A percentile compares a stretch with the other conserved stretches of the same genome.
Evolutionary conservation across 2,113 vertebrate species (phyloP).

Genomic region (Sapajus apella): DNA sequence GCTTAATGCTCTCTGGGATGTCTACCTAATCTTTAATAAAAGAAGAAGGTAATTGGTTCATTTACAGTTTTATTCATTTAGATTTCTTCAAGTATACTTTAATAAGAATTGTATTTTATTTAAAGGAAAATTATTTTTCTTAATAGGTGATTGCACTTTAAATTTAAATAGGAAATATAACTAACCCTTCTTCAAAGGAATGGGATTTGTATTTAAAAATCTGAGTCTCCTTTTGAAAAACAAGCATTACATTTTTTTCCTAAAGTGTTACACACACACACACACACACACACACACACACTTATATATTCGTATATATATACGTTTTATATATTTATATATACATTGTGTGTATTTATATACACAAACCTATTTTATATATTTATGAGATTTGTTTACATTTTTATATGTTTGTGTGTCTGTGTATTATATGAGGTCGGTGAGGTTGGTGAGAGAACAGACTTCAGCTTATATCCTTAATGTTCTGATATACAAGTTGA

Average conservation of each 20-base stretch:
- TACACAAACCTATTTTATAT: no score
- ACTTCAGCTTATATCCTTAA: not conserved
- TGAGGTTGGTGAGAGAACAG: not conserved
- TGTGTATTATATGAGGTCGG: not conserved
- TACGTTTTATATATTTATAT: not conserved
- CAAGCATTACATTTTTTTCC: not conserved
- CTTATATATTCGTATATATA: not conserved
- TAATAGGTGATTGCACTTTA: not conserved
- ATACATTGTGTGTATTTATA: not conserved
- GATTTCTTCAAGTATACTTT: not conserved
- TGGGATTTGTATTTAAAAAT: not conserved
- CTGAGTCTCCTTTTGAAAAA: not conserved
- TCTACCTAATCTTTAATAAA: not conserved
- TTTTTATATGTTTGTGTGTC: not conserved
- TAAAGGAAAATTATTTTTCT: not conserved
- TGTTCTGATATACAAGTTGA: not conserved
- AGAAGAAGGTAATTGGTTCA: not conserved
- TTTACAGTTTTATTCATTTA: not conserved
- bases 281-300: not conserved
- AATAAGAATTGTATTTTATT: not conserved
- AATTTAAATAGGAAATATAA: not conserved
- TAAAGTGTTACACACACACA: not conserved
- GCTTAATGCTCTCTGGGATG: accelerated
- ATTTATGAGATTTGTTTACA: not conserved
- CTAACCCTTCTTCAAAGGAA: not conserved